Base-by-base conservation (phyloP, 2,797 vertebrate species). In the Eulemur rubriventer region DNA sequence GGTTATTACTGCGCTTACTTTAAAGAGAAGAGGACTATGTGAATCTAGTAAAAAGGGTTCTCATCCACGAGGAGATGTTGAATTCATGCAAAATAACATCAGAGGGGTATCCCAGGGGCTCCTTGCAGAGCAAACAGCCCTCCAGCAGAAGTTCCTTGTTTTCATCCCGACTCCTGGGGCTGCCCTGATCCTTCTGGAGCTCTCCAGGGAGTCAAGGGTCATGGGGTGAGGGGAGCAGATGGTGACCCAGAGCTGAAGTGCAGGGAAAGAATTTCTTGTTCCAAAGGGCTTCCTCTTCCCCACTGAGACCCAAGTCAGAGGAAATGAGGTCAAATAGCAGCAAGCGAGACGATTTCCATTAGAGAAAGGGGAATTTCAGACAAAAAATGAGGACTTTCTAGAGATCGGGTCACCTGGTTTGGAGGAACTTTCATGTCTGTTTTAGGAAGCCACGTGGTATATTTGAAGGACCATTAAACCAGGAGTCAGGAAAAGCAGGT, bases 181-280 rank as follows among this genome's bases (percentile, higher is more conserved):
- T 83, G 48, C 17, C 43, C 41, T n/a, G 48, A 85, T 16, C 48
- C 35, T 5, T 59, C 41, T 43, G 50, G 16, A 80, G 63, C n/a
- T 76, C 61, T 87, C 55, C 9, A 30, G 52, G 20, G 72, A 80
- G 43, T 72, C 41, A 33, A 82, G 43, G 63, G 35, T 35, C 41
- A 33, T 50, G 35, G 30, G 72, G 43, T 43, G 65, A 65, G 57
- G n/a, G n/a, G 46, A 69, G 20, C 82, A 96, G 76, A 84, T 69
- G 73, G 43, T 92, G 86, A 92, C 38, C 63, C 73, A 81, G 41
- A 95, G 50, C 65, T 28, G 33, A 73, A 13, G 22, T 20, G 0
- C 22, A 50, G 35, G 6, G 12, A 87, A 88, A 46, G 38, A 88
- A 89, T 96, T 70, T 78, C 80, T 52, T 93, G n/a, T 81, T 95